Evolutionary conservation across 2,113 vertebrate species (phyloP).

Genomic region (Platichthys flesus): DNA sequence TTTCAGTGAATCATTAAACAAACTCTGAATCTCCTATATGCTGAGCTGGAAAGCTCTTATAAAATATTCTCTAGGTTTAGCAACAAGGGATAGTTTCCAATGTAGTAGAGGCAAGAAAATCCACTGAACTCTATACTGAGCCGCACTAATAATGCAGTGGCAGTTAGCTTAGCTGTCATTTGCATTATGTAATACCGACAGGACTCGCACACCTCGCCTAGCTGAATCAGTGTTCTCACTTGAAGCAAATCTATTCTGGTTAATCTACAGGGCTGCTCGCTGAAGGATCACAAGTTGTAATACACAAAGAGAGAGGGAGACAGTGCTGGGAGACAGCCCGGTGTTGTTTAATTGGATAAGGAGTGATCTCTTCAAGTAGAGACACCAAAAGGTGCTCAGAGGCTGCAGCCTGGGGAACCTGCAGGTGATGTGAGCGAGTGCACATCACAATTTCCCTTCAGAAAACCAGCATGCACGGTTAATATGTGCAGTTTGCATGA

Average conservation of each 20-base stretch:
- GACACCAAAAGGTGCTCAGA: conserved; percentile 72
- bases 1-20: conserved; percentile 77
- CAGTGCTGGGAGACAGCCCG: conserved; percentile 53
- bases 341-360: conserved; percentile 78
- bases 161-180: conserved; percentile 18
- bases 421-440: neutral
- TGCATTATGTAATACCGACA: conserved; percentile 30
- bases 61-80: conserved; percentile 3
- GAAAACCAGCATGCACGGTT: neutral
- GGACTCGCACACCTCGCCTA: conserved; percentile 2
- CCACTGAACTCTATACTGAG: neutral
- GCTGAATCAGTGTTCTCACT: neutral
- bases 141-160: neutral
- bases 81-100: neutral
- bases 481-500: neutral
- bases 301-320: conserved; percentile 35
- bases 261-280: neutral
- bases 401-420: conserved; percentile 41
- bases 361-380: conserved; percentile 74
- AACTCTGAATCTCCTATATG: conserved; percentile 37
- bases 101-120: neutral
- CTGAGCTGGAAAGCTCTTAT: conserved; percentile 24
- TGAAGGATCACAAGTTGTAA: conserved; percentile 32
- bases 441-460: neutral
- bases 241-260: neutral